Evolutionary conservation across 2,797 vertebrate genomes (phyloP).

Genomic region (Sebastes goodei): DNA sequence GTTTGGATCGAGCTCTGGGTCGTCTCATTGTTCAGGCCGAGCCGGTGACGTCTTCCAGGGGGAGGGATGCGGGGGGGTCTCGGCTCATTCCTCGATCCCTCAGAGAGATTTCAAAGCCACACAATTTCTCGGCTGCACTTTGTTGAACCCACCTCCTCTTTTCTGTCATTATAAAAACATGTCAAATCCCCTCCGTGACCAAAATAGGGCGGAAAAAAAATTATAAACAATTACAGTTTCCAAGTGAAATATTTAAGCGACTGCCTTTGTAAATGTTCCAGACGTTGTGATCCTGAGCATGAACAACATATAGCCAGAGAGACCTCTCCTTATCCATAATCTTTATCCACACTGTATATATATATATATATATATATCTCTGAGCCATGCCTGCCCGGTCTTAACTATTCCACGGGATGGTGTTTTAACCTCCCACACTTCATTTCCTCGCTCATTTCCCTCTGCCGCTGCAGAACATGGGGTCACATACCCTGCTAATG

Average conservation of each 20-base stretch:
- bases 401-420: slow-evolving; percentile 19
- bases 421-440: slow-evolving; percentile 39
- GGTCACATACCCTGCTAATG: slow-evolving; percentile 16
- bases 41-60: slow-evolving; percentile 17
- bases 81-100: slow-evolving; percentile 21
- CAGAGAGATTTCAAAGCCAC: slow-evolving; percentile 25
- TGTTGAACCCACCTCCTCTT: slow-evolving; percentile 34
- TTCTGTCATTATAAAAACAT: slow-evolving; percentile 47
- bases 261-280: slow-evolving; percentile 33
- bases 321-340: slow-evolving; percentile 10
- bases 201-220: slow-evolving; percentile 28
- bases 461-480: slow-evolving; percentile 17
- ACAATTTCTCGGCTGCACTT: slow-evolving; percentile 42
- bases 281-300: slow-evolving; percentile 29
- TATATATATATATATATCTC: neutral
- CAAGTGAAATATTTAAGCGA: slow-evolving; percentile 51
- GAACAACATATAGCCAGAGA: slow-evolving; percentile 16
- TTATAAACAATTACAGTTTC: slow-evolving; percentile 40
- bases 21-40: neutral
- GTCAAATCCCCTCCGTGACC: slow-evolving; percentile 32
- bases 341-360: slow-evolving; percentile 13
- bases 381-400: neutral
- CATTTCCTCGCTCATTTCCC: slow-evolving; percentile 57
- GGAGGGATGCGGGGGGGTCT: neutral
- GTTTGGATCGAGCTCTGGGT: slow-evolving; percentile 14